Evolutionary conservation across 1,140 invertebrate genomes (phyloP).

Genomic region (Scylla paramamosain): DNA sequence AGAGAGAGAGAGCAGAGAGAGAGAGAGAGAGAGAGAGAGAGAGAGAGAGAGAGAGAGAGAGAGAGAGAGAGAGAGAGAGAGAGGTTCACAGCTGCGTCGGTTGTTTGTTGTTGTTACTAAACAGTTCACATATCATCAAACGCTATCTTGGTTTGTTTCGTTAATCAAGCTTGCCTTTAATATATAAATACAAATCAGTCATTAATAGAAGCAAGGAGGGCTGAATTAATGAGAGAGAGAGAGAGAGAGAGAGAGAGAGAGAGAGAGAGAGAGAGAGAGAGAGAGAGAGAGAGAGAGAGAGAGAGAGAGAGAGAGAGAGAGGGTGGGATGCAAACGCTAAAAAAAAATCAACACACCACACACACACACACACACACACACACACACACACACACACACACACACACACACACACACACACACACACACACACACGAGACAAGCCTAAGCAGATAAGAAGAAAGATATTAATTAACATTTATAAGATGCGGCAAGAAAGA

Average conservation of each 20-base stretch:
- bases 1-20: background rate
- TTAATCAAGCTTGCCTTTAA: background rate
- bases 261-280: constrained; percentile 40
- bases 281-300: too few relatives aligned
- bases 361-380: background rate
- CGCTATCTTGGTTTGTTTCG: background rate
- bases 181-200: constrained; percentile 4
- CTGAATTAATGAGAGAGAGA: constrained; percentile 31
- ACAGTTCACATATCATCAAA: background rate
- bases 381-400: background rate
- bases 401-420: background rate
- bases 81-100: background rate
- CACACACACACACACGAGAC: background rate
- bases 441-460: too few relatives aligned
- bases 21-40: constrained; percentile 37
- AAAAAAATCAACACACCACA: background rate
- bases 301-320: too few relatives aligned
- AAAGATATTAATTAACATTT: too few relatives aligned
- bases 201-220: background rate
- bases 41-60: constrained; percentile 33
- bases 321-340: too few relatives aligned
- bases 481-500: too few relatives aligned
- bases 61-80: constrained; percentile 42
- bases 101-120: background rate
- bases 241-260: constrained; percentile 48